These are phyloP conservation scores for Micromesistius poutassou DNA, from an alignment of 2,797 vertebrate species.

Conservation along the genomic window DNA sequence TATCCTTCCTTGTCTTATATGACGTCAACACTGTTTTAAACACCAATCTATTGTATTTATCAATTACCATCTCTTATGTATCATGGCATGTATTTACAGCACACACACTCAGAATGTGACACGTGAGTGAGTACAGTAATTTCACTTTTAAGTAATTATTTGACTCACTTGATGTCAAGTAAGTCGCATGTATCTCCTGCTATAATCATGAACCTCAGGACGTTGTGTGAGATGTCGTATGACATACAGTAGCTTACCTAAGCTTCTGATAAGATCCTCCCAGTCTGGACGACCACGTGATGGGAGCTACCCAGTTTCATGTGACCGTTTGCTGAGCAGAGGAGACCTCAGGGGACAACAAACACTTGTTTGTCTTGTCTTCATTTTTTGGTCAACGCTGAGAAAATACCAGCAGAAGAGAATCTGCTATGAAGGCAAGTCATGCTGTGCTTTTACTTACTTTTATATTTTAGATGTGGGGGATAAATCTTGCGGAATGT, in stretches of 20 bases:
- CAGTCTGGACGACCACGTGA: constrained; percentile 71
- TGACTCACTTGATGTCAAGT: not conserved
- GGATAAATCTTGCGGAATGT: not conserved
- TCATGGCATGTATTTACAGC: too few species aligned
- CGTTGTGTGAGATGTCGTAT: constrained; percentile 4
- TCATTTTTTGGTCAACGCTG: constrained; percentile 35
- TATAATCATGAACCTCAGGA: too few species aligned
- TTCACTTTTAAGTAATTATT: too few species aligned
- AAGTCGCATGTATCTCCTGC: not conserved
- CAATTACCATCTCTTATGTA: not conserved
- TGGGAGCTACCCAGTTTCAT: constrained; percentile 71
- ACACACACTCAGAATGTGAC: not conserved
- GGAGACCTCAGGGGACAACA: constrained; percentile 60
- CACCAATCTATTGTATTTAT: not conserved
- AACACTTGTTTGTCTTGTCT: constrained; percentile 62
- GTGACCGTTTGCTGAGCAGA: constrained; percentile 70
- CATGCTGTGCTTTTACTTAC: not conserved
- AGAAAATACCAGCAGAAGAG: constrained; percentile 13
- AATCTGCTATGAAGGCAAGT: constrained; percentile 15
- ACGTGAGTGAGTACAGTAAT: too few species aligned
- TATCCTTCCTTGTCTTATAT: not conserved
- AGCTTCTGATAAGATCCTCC: constrained; percentile 41
- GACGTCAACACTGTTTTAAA: not conserved
- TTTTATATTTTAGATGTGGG: not conserved
- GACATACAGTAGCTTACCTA: constrained; percentile 36